A percentile compares a stretch with the other conserved stretches of the same genome.
phyloP scores from a whole-genome alignment of 2,113 vertebrate species.

The Edolisoma coerulescens region DNA sequence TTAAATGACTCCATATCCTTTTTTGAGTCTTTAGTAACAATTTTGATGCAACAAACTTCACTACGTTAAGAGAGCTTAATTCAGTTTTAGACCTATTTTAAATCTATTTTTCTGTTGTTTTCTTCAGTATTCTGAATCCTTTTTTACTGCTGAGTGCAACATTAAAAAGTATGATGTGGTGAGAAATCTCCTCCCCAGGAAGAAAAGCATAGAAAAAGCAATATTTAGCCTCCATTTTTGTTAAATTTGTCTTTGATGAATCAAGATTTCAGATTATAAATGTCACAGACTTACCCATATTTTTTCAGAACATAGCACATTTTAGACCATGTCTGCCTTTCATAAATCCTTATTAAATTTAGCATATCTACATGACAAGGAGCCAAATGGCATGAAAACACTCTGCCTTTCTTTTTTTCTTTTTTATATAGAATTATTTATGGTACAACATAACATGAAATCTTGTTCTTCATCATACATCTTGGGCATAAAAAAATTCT shows the following conservation, averaged over 20 bases:
- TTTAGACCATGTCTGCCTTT: background rate
- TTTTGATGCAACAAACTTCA: background rate
- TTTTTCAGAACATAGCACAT: background rate
- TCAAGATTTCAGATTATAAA: background rate
- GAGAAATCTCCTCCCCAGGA: background rate
- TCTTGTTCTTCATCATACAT: background rate
- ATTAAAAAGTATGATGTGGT: background rate
- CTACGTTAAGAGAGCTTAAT: background rate
- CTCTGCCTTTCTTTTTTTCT: background rate
- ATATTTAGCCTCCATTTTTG: background rate
- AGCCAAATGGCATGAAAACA: background rate
- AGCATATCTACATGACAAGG: background rate
- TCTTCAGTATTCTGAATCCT: background rate
- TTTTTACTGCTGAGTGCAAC: background rate
- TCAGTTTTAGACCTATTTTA: background rate
- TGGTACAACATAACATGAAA: background rate
- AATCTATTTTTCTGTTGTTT: background rate
- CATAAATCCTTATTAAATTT: constrained; percentile 8
- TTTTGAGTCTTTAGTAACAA: background rate
- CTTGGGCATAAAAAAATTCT: background rate
- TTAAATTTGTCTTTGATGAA: background rate
- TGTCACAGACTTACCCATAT: background rate
- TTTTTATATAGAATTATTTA: background rate
- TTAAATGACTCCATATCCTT: background rate
- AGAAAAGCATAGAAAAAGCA: background rate